Base-by-base conservation (phyloP, 1,140 invertebrate species). In the Scaptodrosophila lebanonensis region DNA sequence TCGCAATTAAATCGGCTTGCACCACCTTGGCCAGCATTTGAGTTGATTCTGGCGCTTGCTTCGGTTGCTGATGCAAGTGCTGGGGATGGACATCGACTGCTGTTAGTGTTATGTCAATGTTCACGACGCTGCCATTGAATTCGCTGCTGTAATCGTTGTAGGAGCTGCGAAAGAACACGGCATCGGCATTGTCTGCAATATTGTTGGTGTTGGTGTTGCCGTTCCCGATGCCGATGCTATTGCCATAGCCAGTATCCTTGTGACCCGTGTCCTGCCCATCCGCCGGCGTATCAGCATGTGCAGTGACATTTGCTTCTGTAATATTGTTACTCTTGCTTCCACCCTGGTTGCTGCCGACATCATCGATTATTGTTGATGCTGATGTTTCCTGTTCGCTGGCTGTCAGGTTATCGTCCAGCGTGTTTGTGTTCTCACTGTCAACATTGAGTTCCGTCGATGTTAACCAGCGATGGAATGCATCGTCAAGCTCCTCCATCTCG, bases 51-150 rank as follows among this genome's bases (percentile, higher is more conserved):
- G 36, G 12, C 60, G 54, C 32, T 47, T 66, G 49, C 2, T 61
- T 47, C 11, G 54, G 60, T 12, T 64, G 53, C 6, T 52, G 48
- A 16, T 65, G 61, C 39, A 32, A 36, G 18, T 51, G 79, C 30
- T 62, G 66, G 36, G 75, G 69, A 62, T 71, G 69, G 60, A 83
- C 83, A 82, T 83, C 73, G 44, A 77, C 73, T 58, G 83, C 71
- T 60, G 83, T 85, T 66, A 85, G 79, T 75, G 82, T 82, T 65
- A 85, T 85, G 72, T 85, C 83, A 82, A 85, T 85, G 67, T 85
- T 85, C 57, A 85, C 83, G 58, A 85, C 83, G 47, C 77, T 85
- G 22, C 83, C 76, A 76, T 85, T 85, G 53, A 76, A 79, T 66
- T 85, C 83, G 22, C 70, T 85, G 62, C 76, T 82, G 58, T 82